Conservation (phyloP, 2,113 vertebrate genomes). For the Pseudonaja textilis region DNA sequence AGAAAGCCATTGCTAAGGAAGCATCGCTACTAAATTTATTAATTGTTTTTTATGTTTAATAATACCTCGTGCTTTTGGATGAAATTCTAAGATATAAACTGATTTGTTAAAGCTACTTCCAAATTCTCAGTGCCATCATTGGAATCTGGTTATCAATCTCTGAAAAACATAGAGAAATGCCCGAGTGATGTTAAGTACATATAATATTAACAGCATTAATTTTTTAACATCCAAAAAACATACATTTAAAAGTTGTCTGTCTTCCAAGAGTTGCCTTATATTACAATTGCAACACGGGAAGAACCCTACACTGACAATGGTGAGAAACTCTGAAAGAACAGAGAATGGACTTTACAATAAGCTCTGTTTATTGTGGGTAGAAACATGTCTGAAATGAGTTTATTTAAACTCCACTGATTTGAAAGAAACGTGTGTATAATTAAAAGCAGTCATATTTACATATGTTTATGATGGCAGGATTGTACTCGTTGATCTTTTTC, state of each 20-base stretch:
- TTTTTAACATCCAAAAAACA: neutral
- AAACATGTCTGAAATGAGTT: neutral
- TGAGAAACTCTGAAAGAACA: neutral
- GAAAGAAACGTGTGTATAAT: neutral
- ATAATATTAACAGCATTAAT: neutral
- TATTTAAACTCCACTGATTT: neutral
- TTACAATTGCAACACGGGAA: neutral
- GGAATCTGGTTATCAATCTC: neutral
- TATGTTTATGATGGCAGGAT: neutral
- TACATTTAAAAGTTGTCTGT: neutral
- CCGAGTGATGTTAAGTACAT: neutral
- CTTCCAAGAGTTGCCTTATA: neutral
- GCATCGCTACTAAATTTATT: neutral
- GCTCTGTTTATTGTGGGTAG: neutral
- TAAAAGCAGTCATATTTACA: neutral
- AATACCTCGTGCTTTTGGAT: neutral
- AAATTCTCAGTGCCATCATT: neutral
- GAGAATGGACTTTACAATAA: neutral
- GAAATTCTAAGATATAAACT: constrained; percentile 7
- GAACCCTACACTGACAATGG: neutral
- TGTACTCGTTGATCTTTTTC: neutral
- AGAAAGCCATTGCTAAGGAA: neutral
- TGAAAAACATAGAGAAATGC: constrained; percentile 3
- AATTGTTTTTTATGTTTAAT: neutral
- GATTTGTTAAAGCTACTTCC: neutral